These are phyloP conservation scores for Coracias cyanogaster DNA, from an alignment of 2,797 vertebrate genomes.

Conservation along the genomic window DNA sequence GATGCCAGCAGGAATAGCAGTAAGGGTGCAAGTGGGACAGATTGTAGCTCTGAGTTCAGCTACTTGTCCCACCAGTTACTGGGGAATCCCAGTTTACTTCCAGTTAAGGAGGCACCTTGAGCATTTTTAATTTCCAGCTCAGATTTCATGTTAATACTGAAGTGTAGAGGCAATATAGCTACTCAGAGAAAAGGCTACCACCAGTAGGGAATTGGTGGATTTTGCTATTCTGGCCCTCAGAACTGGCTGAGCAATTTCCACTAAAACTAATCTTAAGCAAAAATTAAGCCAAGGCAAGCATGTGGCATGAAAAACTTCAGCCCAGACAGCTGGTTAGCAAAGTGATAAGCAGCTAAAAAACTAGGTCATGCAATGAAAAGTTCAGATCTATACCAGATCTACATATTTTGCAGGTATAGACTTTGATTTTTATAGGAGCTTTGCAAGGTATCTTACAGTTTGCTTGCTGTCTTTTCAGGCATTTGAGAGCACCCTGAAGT, in stretches of 20 bases:
- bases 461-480: conserved; percentile 79
- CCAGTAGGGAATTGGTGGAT: not conserved
- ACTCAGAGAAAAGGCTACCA: not conserved
- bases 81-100: not conserved
- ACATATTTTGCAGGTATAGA: not conserved
- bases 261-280: not conserved
- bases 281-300: not conserved
- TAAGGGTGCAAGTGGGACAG: not conserved
- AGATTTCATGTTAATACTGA: not conserved
- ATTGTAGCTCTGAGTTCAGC: not conserved
- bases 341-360: not conserved
- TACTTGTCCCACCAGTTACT: not conserved
- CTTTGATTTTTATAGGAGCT: not conserved
- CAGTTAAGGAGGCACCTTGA: not conserved
- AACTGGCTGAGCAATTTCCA: not conserved
- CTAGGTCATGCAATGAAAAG: not conserved
- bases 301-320: not conserved
- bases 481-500: conserved; percentile 95
- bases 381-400: not conserved
- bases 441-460: not conserved
- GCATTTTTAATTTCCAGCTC: not conserved
- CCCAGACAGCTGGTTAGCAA: not conserved
- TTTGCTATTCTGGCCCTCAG: not conserved
- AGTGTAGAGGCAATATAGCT: not conserved
- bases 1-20: not conserved